A percentile compares a stretch with the other conserved stretches of the same genome.
Evolutionary conservation across 2,888 invertebrate genomes (phyloP).

Genomic region (Chalcis sispes): DNA sequence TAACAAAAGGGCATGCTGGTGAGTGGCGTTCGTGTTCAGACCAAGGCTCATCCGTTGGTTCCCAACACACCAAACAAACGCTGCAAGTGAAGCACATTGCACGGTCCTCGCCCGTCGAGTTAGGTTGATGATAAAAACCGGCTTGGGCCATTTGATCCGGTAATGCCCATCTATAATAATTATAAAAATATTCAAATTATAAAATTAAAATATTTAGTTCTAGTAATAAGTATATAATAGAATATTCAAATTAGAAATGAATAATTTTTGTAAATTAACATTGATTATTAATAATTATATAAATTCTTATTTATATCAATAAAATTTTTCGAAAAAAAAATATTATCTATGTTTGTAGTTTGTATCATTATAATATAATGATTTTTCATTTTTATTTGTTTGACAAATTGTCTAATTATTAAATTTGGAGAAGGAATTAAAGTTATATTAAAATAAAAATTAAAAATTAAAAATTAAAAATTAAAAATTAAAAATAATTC

Average conservation of each 20-base stretch:
- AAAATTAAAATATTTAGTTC: too few relatives aligned
- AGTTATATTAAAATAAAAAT: too few relatives aligned
- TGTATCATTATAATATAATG: too few relatives aligned
- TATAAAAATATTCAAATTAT: constrained; percentile 6
- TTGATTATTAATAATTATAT: too few relatives aligned
- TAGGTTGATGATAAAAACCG: constrained; percentile 96
- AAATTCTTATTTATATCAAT: background rate
- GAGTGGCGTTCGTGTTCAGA: constrained; percentile 97
- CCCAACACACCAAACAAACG: constrained; percentile 97
- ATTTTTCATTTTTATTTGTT: too few relatives aligned
- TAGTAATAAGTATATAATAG: constrained; percentile 2
- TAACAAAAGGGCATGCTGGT: constrained; percentile 94
- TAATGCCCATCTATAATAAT: constrained; percentile 85
- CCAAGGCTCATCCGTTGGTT: constrained; percentile 97
- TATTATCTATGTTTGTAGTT: background rate
- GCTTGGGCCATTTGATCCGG: constrained; percentile 98
- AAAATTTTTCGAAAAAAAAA: background rate
- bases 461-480: too few relatives aligned
- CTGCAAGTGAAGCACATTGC: constrained; percentile 98
- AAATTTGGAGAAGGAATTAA: too few relatives aligned
- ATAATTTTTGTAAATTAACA: too few relatives aligned
- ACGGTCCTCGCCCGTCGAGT: constrained; percentile 91
- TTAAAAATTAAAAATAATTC: too few relatives aligned
- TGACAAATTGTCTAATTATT: too few relatives aligned
- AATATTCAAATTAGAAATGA: too few relatives aligned